Conservation (phyloP, 2,888 invertebrate species). For the Podabrus alpinus region DNA sequence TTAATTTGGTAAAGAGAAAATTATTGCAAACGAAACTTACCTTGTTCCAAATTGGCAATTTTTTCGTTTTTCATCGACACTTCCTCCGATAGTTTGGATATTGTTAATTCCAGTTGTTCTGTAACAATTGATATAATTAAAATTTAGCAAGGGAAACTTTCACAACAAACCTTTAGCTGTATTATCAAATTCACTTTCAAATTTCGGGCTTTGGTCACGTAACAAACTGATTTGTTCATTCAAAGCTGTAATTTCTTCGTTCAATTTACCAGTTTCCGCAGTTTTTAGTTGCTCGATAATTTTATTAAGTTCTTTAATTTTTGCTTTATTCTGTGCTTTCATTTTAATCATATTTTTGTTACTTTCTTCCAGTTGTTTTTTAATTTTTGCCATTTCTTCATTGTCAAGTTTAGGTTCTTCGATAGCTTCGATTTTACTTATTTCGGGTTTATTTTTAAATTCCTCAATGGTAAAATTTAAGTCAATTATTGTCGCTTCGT, state of each 20-base stretch:
- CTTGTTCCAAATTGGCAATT: constrained; percentile 38
- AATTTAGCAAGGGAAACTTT: not conserved
- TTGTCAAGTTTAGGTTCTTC: constrained; percentile 40
- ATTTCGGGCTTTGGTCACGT: constrained; percentile 86
- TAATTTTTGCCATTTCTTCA: constrained; percentile 59
- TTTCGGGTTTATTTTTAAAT: constrained; percentile 27
- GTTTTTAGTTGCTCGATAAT: constrained; percentile 70
- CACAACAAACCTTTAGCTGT: constrained; percentile 65
- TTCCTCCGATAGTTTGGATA: not conserved
- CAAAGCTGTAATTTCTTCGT: constrained; percentile 65
- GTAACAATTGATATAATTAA: not conserved
- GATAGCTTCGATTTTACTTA: not conserved
- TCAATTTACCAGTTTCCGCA: constrained; percentile 69
- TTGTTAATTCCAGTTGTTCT: not conserved
- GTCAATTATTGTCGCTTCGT: constrained; percentile 43
- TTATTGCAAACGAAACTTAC: constrained; percentile 35
- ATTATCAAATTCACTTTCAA: constrained; percentile 82
- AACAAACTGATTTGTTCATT: constrained; percentile 66
- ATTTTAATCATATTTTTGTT: constrained; percentile 79
- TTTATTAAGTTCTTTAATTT: constrained; percentile 76
- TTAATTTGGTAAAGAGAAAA: constrained; percentile 3
- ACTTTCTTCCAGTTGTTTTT: constrained; percentile 71
- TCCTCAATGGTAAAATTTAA: constrained; percentile 52
- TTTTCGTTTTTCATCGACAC: not conserved
- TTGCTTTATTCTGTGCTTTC: constrained; percentile 71